Evolutionary conservation across 2,113 vertebrate genomes (phyloP).

Genomic region (Coregonus clupeaformis): DNA sequence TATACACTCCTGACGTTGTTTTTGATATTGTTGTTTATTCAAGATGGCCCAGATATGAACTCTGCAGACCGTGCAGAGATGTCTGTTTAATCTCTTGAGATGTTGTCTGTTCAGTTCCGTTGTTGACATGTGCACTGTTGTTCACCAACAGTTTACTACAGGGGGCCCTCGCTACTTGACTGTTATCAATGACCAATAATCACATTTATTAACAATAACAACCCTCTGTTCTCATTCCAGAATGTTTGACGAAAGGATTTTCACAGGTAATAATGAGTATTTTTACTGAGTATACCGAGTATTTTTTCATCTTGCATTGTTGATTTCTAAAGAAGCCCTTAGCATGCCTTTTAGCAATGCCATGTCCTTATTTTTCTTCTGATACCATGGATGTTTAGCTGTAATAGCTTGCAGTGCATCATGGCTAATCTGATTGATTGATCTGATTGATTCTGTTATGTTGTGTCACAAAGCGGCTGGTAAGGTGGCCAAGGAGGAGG

Average conservation of each 20-base stretch:
- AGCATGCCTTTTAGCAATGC: neutral
- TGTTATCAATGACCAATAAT: no score
- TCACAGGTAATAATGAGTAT: slow-evolving; percentile 82
- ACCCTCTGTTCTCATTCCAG: slow-evolving; percentile 68
- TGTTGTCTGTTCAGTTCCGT: neutral
- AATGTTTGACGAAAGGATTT: slow-evolving; percentile 98
- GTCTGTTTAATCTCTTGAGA: neutral
- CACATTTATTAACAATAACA: neutral
- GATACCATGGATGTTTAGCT: neutral
- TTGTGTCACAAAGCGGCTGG: slow-evolving; percentile 70
- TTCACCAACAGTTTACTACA: no score
- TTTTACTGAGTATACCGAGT: neutral
- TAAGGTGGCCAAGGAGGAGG: slow-evolving; percentile 79
- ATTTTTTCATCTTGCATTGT: slow-evolving; percentile 16
- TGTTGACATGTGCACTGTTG: slow-evolving; percentile 15
- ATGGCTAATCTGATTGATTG: neutral
- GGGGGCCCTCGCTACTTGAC: no score
- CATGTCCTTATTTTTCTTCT: neutral
- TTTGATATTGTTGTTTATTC: slow-evolving; percentile 25
- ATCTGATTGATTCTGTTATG: neutral
- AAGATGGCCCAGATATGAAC: slow-evolving; percentile 33
- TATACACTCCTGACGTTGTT: slow-evolving; percentile 20
- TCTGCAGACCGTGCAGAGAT: neutral
- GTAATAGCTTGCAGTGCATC: neutral
- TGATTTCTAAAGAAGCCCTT: neutral